Evolutionary conservation across 2,113 vertebrate species (phyloP).

Genomic region (Paedocypris sp.): DNA sequence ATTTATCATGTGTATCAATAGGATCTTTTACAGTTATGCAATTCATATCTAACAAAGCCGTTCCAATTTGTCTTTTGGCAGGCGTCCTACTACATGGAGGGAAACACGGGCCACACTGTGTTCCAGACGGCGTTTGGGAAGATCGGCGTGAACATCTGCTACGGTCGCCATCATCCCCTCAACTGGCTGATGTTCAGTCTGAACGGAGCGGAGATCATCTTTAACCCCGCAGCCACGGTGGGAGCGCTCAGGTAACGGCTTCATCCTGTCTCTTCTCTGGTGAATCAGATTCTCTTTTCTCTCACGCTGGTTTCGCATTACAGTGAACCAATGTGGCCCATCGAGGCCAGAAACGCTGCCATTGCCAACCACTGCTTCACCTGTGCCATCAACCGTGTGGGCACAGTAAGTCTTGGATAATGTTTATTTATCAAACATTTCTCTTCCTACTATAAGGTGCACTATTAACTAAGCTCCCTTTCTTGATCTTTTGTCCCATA

Average conservation of each 20-base stretch:
- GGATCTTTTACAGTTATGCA: neutral
- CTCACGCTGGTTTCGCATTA: slow-evolving; percentile 14
- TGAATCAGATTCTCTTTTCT: neutral
- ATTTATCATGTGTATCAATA: too few species aligned
- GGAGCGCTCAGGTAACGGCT: slow-evolving; percentile 74
- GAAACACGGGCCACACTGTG: slow-evolving; percentile 79
- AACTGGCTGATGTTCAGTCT: slow-evolving; percentile 94
- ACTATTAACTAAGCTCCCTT: too few species aligned
- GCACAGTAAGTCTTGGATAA: slow-evolving; percentile 63
- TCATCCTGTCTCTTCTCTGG: neutral
- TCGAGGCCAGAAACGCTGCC: slow-evolving; percentile 90
- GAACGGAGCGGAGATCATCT: slow-evolving; percentile 93
- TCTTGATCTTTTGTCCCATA: too few species aligned
- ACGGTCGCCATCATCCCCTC: slow-evolving; percentile 88
- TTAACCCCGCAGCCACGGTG: slow-evolving; percentile 90
- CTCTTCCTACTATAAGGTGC: too few species aligned
- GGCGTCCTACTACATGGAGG: slow-evolving; percentile 96
- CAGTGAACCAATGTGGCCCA: slow-evolving; percentile 88
- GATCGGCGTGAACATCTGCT: slow-evolving; percentile 93
- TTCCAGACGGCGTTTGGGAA: slow-evolving; percentile 87
- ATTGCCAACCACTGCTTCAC: slow-evolving; percentile 95
- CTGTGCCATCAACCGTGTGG: slow-evolving; percentile 89
- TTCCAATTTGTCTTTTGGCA: slow-evolving; percentile 33
- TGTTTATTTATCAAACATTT: too few species aligned
- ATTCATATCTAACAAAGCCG: neutral